These are phyloP conservation scores for Apamea sordens DNA, from an alignment of 2,888 invertebrate genomes.

Conservation along the genomic window DNA sequence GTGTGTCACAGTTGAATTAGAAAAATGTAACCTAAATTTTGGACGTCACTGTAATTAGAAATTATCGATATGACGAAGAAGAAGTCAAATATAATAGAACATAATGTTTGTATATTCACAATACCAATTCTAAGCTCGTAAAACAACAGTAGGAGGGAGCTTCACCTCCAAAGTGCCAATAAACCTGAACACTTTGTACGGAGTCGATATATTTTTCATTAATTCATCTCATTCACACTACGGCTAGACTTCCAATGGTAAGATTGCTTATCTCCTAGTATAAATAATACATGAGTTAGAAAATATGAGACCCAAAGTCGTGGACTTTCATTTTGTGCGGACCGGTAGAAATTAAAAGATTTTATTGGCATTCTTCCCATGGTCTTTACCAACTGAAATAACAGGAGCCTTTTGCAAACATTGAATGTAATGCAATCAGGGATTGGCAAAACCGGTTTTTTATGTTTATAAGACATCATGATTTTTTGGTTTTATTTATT, in stretches of 20 bases:
- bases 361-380: conserved; percentile 87
- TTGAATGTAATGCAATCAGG: conserved; percentile 50
- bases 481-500: background rate
- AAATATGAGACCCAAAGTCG: conserved; percentile 80
- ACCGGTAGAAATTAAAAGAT: conserved; percentile 85
- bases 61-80: background rate
- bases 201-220: conserved; percentile 81
- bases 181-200: conserved; percentile 75
- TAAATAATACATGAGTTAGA: conserved; percentile 87
- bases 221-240: conserved; percentile 84
- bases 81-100: background rate
- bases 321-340: conserved; percentile 80
- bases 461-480: background rate
- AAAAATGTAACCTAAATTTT: no score
- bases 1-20: no score
- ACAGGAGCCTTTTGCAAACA: conserved; percentile 52
- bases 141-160: conserved; percentile 35
- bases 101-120: background rate
- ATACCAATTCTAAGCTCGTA: conserved; percentile 32
- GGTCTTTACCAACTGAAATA: conserved; percentile 75
- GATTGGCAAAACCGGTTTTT: background rate
- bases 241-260: conserved; percentile 85
- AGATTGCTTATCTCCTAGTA: conserved; percentile 82
- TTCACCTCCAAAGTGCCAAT: conserved; percentile 62
- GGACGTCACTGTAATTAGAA: background rate